Conservation (phyloP, 2,797 vertebrate species). For the Sebastes cheni region DNA sequence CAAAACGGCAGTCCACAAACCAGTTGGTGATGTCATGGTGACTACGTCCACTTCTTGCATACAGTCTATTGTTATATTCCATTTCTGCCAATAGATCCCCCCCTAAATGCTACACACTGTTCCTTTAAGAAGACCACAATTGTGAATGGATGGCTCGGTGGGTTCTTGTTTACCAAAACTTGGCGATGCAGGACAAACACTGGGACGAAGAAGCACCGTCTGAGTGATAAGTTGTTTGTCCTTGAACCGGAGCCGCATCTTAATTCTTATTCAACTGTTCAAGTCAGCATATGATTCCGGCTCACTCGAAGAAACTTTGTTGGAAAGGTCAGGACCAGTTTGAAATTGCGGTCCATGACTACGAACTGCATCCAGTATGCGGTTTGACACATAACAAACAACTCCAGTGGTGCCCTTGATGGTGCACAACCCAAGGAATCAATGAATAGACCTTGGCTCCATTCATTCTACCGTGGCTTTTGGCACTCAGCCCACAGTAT, state of each 20-base stretch:
- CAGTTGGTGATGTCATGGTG: too few relatives aligned
- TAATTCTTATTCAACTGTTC: constrained; percentile 54
- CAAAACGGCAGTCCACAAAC: too few relatives aligned
- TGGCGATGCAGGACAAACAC: background rate
- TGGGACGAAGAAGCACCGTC: background rate
- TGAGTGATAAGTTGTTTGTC: constrained; percentile 20
- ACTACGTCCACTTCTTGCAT: too few relatives aligned
- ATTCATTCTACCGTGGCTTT: constrained; percentile 46
- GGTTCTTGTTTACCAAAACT: background rate
- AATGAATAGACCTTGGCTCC: constrained; percentile 61
- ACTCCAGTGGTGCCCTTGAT: constrained; percentile 57
- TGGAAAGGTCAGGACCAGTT: constrained; percentile 64
- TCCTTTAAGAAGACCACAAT: too few relatives aligned
- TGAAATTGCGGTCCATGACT: constrained; percentile 55
- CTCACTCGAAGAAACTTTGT: constrained; percentile 38
- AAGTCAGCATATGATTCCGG: constrained; percentile 37
- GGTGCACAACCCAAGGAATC: constrained; percentile 53
- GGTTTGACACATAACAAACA: constrained; percentile 66
- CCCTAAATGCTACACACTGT: too few relatives aligned
- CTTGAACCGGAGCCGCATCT: constrained; percentile 23
- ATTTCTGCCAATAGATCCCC: too few relatives aligned
- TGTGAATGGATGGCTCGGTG: background rate
- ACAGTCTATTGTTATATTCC: too few relatives aligned
- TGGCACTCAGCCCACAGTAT: constrained; percentile 50
- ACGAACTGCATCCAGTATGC: constrained; percentile 46